Conservation (phyloP, 2,888 invertebrate genomes). For the Cheilosia impressa region DNA sequence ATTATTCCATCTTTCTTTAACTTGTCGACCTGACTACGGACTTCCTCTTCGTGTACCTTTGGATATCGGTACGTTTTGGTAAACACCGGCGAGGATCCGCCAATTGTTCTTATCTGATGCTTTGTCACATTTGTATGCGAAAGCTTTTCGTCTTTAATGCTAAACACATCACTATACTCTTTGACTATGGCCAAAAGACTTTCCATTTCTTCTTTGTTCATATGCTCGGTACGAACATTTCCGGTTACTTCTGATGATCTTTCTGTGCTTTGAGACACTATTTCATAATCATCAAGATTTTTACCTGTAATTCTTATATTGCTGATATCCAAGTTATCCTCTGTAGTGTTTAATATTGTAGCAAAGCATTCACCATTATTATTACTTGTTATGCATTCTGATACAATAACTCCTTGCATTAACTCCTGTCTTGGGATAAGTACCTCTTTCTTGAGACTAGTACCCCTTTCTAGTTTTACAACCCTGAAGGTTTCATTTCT, state of each 20-base stretch:
- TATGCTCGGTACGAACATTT: constrained; percentile 12
- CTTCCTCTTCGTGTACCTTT: constrained; percentile 7
- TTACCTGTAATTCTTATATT: not conserved
- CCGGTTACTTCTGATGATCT: constrained; percentile 4
- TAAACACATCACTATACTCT: constrained; percentile 23
- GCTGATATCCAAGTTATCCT: constrained; percentile 2
- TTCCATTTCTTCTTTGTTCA: constrained; percentile 16
- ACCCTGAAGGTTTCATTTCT: constrained; percentile 8
- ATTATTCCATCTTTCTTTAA: constrained; percentile 7
- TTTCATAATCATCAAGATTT: constrained; percentile 5
- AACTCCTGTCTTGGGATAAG: constrained; percentile 1
- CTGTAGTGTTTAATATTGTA: constrained; percentile 18
- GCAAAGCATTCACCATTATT: constrained; percentile 10
- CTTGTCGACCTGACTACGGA: not conserved
- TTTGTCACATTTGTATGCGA: constrained; percentile 13
- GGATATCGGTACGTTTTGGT: not conserved
- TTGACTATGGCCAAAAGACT: constrained; percentile 12
- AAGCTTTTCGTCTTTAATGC: constrained; percentile 25
- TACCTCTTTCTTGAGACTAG: constrained; percentile 2
- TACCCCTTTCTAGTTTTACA: constrained; percentile 8
- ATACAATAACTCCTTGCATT: constrained; percentile 5
- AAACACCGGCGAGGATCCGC: constrained; percentile 8
- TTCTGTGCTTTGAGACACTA: not conserved
- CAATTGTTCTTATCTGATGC: constrained; percentile 8
- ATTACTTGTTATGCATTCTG: constrained; percentile 26